A percentile compares a stretch with the other conserved stretches of the same genome.
Evolutionary conservation across 37 sponge, comb jelly and placozoan species (phyloP).

Genomic region (Dysidea cf. avara): DNA sequence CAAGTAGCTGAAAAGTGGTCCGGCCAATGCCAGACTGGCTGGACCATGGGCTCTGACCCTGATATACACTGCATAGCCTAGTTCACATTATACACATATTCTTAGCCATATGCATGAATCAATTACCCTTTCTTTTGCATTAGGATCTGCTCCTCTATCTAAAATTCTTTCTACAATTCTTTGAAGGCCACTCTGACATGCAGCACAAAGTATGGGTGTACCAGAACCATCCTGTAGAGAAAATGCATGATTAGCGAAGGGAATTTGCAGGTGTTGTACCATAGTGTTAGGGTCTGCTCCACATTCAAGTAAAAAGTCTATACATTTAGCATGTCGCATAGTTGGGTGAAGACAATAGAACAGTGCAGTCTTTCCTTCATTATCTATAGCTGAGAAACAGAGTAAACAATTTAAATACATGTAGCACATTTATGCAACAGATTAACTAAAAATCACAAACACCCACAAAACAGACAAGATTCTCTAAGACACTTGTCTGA

Average conservation of each 20-base stretch:
- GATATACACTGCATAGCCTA: not conserved
- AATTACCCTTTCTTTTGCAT: constrained; percentile 57
- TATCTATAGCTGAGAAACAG: constrained; percentile 50
- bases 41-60: not conserved
- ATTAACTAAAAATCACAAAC: too few species aligned
- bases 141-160: constrained; percentile 80
- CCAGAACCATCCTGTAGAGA: constrained; percentile 37
- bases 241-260: too few species aligned
- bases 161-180: constrained; percentile 63
- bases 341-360: constrained; percentile 90
- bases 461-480: too few species aligned
- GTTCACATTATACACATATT: not conserved
- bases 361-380: constrained; percentile 45
- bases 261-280: constrained; percentile 7
- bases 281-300: constrained; percentile 75
- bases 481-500: not conserved
- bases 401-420: not conserved
- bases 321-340: constrained; percentile 74
- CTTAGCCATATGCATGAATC: not conserved
- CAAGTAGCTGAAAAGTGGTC: too few species aligned
- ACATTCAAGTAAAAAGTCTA: constrained; percentile 65
- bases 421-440: too few species aligned
- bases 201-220: constrained; percentile 77
- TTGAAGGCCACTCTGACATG: constrained; percentile 51
- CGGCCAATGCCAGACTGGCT: too few species aligned